Evolutionary conservation across 2,888 invertebrate genomes (phyloP), one percentile per base, ranked within the genome.

Genomic region (Leptinotarsa peninsularis): DNA sequence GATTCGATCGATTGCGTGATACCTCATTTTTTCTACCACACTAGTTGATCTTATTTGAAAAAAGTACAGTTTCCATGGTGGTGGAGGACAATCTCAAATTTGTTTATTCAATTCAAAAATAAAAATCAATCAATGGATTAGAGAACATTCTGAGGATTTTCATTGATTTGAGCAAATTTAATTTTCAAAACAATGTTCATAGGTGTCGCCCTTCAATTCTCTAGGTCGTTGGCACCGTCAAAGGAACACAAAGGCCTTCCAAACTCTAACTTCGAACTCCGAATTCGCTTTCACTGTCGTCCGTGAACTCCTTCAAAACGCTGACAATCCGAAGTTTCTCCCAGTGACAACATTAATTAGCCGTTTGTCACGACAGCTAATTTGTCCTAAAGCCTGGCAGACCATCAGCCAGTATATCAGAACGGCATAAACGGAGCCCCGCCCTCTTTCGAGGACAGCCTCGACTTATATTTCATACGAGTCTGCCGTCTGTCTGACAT

Each of bases 321-420:
- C 18, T 63, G 63, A 63, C 63, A 43, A 33, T n/a, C 43, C 43
- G 63, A 63, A 63, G 63, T 63, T 63, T 58, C 58, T 58, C 13
- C 14, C 58, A 58, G 23, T 23, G 58, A 58, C 58, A 63, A 33
- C 63, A 63, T 63, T 13, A 63, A 63, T 63, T 63, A 33, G 63
- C 33, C 5, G 43, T 17, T 27, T 33, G 27, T 63, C 43, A 63
- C 63, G 63, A 43, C 33, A 63, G 43, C 63, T 63, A 63, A 63
- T 63, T 63, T 63, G 63, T 63, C 33, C 63, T 33, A 3, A 43
- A 63, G 63, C 33, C 63, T 27, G 63, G 63, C 63, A 63, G 33
- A 63, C 63, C 63, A 33, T 63, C 63, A 63, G 63, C 63, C 63
- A 43, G 63, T 63, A 33, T 33, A 63, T 63, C 43, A 63, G 63